phyloP scores from a whole-genome alignment of 1,140 invertebrate genomes.

The Panagrolaimus sp. region DNA sequence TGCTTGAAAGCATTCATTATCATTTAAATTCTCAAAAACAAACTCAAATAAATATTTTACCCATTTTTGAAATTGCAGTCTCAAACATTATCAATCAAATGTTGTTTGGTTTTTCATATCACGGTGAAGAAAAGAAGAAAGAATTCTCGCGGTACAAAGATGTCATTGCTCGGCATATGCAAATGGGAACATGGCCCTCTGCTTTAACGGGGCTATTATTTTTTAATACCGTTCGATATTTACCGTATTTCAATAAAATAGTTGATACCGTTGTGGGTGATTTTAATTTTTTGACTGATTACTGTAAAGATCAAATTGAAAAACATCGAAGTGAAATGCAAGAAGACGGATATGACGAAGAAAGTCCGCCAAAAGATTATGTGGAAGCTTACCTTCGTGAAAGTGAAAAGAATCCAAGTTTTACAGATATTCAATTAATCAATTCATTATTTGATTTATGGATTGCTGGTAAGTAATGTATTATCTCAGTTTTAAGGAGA shows the following conservation, averaged over 20 bases:
- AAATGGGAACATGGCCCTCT: neutral
- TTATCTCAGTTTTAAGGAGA: too few relatives aligned
- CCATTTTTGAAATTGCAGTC: neutral
- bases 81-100: neutral
- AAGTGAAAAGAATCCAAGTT: too few relatives aligned
- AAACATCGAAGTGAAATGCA: neutral
- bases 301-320: conserved; percentile 2
- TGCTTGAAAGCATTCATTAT: neutral
- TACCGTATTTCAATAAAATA: conserved; percentile 11
- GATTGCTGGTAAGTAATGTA: too few relatives aligned
- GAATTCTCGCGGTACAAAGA: neutral
- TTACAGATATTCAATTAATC: too few relatives aligned
- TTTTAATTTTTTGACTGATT: conserved; percentile 12
- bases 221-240: conserved; percentile 8
- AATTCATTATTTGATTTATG: too few relatives aligned
- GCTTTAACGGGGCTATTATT: too few relatives aligned
- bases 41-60: neutral
- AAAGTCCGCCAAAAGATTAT: conserved; percentile 7
- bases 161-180: neutral
- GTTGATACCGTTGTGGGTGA: conserved; percentile 5
- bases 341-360: neutral
- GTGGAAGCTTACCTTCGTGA: conserved; percentile 22
- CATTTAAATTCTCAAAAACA: neutral
- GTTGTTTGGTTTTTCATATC: conserved; percentile 4
- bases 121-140: neutral